Percentiles rank a stretch among this genome's conserved stretches.
Conservation (phyloP, 2,113 vertebrate genomes). For the Anser cygnoides region DNA sequence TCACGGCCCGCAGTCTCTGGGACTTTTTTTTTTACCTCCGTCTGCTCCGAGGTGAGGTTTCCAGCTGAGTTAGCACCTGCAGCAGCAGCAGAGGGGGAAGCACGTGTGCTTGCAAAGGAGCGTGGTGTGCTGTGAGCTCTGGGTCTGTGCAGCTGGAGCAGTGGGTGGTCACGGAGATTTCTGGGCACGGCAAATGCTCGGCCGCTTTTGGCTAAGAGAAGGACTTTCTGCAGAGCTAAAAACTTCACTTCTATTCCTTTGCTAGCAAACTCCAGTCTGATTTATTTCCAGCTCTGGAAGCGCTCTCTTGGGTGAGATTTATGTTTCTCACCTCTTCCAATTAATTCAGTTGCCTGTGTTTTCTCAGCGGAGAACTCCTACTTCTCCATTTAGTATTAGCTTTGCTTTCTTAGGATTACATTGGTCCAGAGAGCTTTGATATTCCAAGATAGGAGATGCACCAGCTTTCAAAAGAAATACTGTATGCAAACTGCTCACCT, state of each 20-base stretch:
- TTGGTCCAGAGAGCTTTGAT: slow-evolving; percentile 25
- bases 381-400: slow-evolving; percentile 34
- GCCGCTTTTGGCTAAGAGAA: background rate
- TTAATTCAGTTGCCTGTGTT: slow-evolving; percentile 54
- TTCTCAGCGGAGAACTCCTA: slow-evolving; percentile 35
- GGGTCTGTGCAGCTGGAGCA: background rate
- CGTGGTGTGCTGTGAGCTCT: background rate
- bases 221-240: background rate
- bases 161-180: background rate
- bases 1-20: background rate
- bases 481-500: background rate
- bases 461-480: background rate
- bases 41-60: background rate
- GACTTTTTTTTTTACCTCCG: background rate
- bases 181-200: background rate
- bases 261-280: background rate
- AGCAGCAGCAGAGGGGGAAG: background rate
- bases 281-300: background rate
- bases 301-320: slow-evolving; percentile 28
- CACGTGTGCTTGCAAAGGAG: background rate
- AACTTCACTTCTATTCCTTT: background rate
- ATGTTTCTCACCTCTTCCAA: slow-evolving; percentile 39
- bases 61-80: background rate
- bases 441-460: background rate
- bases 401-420: slow-evolving; percentile 40